Evolutionary conservation across 2,888 invertebrate genomes (phyloP).

Genomic region (Scotopteryx bipunctaria): DNA sequence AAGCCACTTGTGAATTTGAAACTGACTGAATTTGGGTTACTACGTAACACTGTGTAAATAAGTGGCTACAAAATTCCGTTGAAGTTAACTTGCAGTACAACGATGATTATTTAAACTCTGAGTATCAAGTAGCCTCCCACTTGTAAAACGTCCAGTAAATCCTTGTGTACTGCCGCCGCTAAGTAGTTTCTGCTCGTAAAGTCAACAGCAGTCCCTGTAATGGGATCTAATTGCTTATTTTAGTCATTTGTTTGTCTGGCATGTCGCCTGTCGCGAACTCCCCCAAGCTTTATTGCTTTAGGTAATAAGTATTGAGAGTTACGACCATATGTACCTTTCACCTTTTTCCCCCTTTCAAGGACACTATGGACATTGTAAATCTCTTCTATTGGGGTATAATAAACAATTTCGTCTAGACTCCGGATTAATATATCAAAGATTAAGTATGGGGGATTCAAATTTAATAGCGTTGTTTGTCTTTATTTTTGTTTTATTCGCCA

Average conservation of each 20-base stretch:
- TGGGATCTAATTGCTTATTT: slow-evolving; percentile 46
- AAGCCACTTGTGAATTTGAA: too few relatives aligned
- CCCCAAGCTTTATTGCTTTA: slow-evolving; percentile 47
- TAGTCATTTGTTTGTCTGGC: slow-evolving; percentile 45
- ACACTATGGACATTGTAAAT: slow-evolving; percentile 46
- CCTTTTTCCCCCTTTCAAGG: slow-evolving; percentile 50
- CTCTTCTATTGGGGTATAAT: slow-evolving; percentile 50
- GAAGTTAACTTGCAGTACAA: not conserved
- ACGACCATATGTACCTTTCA: slow-evolving; percentile 52
- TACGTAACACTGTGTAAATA: slow-evolving; percentile 22
- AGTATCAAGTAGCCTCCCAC: slow-evolving; percentile 11
- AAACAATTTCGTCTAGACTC: slow-evolving; percentile 60
- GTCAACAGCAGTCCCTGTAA: slow-evolving; percentile 30
- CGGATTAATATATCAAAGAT: slow-evolving; percentile 48
- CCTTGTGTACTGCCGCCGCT: slow-evolving; percentile 25
- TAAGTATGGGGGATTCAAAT: slow-evolving; percentile 47
- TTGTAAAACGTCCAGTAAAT: slow-evolving; percentile 25
- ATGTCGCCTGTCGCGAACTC: slow-evolving; percentile 38
- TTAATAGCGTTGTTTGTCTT: slow-evolving; percentile 50
- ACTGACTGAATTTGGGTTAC: slow-evolving; percentile 24
- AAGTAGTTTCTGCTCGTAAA: slow-evolving; percentile 33
- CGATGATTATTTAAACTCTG: not conserved
- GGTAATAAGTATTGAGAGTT: slow-evolving; percentile 43
- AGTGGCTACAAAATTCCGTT: slow-evolving; percentile 1
- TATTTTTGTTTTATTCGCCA: slow-evolving; percentile 52